Conservation (phyloP, 2,113 vertebrate species). For the Sinocyclocheilus rhinocerous region DNA sequence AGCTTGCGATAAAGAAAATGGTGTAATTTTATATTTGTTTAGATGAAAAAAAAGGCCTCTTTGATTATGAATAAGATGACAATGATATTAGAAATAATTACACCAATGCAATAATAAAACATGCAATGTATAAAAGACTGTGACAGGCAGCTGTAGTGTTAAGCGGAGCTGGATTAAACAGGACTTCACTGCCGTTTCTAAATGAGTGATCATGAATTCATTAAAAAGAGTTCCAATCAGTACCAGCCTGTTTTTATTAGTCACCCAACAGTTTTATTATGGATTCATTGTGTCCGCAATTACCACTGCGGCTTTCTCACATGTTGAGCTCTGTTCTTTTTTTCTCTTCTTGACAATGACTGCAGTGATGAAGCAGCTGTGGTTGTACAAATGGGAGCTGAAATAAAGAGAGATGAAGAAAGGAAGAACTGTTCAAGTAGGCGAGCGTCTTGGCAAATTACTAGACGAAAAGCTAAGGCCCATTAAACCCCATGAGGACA, state of each 20-base stretch:
- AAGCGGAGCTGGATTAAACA: conserved; percentile 60
- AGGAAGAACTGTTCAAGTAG: neutral
- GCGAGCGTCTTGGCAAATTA: conserved; percentile 32
- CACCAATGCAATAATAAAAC: too few relatives aligned
- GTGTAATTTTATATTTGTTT: conserved; percentile 42
- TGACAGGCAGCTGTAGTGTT: conserved; percentile 61
- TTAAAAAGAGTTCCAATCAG: conserved; percentile 70
- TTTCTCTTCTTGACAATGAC: conserved; percentile 7
- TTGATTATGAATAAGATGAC: conserved; percentile 60
- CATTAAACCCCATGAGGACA: conserved; percentile 49
- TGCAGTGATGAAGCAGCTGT: neutral
- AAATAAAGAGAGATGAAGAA: neutral
- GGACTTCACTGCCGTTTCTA: conserved; percentile 46
- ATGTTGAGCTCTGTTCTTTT: conserved; percentile 4
- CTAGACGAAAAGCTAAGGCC: conserved; percentile 40
- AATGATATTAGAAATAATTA: conserved; percentile 49
- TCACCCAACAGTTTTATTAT: conserved; percentile 65
- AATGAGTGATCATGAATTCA: conserved; percentile 67
- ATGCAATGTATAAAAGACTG: conserved; percentile 45
- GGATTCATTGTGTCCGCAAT: conserved; percentile 61
- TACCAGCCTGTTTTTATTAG: conserved; percentile 64
- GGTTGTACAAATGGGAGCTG: neutral
- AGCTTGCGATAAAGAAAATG: too few relatives aligned
- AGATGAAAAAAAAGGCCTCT: neutral
- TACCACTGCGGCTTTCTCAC: conserved; percentile 40